Evolutionary conservation across 1,140 invertebrate species (phyloP), one percentile per base, ranked within the genome.

Genomic region (Eueides isabella): DNA sequence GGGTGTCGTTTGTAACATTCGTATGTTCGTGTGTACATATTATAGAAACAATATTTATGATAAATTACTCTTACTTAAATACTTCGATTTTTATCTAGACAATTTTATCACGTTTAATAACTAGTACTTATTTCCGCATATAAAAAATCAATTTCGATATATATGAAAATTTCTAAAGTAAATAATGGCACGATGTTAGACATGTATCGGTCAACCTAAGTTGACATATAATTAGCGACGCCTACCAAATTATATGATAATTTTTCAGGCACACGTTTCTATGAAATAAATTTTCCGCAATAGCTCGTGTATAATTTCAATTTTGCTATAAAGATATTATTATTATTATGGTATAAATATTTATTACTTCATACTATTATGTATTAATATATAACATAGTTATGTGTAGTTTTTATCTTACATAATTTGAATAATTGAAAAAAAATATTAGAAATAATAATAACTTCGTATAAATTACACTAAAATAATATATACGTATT

Each of bases 161-260:
- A 23, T n/a, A 55, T 31, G 62, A 70, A 80, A 85, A 86, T 85
- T 77, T 61, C 11, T 61, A 67, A 16, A 38, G 31, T 61, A 84
- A 85, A 83, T 63, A 77, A 69, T 31, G 61, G n/a, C 61, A 26
- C 71, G 66, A 68, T 55, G 4, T 30, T 48, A 2, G n/a, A 41
- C 31, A 55, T 68, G 44, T 29, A 61, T 33, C 44, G 38, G 29
- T 29, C 41, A 7, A 19, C 14, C 23, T 26, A 55, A 68, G 30
- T 68, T 31, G 66, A 68, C 31, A 61, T 35, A 16, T 35, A 28
- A 55, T 74, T 68, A 68, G 55, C 65, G 28, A 44, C 19, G 1
- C 23, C 66, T 23, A 41, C 66, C 29, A 67, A 72, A 72, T 72
- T 61, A 41, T 31, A 41, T 35, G 35, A 33, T 74, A 68, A 63